phyloP scores from a whole-genome alignment of 2,888 invertebrate species.

The Lomographa bimaculata region DNA sequence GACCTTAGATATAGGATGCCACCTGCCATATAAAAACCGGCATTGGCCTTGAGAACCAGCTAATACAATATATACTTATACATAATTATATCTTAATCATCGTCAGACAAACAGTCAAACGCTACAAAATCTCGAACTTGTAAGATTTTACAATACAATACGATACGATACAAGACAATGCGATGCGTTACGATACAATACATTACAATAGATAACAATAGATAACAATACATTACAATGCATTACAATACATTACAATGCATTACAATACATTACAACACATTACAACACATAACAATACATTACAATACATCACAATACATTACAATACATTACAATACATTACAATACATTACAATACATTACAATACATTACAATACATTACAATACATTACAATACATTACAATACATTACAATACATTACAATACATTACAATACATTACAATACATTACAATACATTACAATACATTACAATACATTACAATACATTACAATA shows the following conservation, averaged over 20 bases:
- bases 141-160: constrained; percentile 1
- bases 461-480: constrained; percentile 1
- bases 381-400: constrained; percentile 1
- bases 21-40: no score
- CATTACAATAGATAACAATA: constrained; percentile 1
- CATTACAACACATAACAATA: constrained; percentile 1
- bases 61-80: no score
- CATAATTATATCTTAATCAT: no score
- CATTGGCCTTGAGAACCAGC: no score
- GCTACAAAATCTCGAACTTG: no score
- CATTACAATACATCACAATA: constrained; percentile 1
- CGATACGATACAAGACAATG: constrained; percentile 1
- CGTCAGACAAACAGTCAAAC: no score
- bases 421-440: constrained; percentile 1
- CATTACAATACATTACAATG: constrained; percentile 1
- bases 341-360: constrained; percentile 1
- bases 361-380: background rate
- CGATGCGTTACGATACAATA: constrained; percentile 1
- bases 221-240: constrained; percentile 1
- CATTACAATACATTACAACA: constrained; percentile 1
- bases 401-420: constrained; percentile 1
- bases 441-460: constrained; percentile 1
- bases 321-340: constrained; percentile 1
- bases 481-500: constrained; percentile 1
- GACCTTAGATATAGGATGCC: no score